Evolutionary conservation across 2,113 vertebrate genomes (phyloP), one percentile per base, ranked within the genome.

Genomic region (Suricata suricatta): DNA sequence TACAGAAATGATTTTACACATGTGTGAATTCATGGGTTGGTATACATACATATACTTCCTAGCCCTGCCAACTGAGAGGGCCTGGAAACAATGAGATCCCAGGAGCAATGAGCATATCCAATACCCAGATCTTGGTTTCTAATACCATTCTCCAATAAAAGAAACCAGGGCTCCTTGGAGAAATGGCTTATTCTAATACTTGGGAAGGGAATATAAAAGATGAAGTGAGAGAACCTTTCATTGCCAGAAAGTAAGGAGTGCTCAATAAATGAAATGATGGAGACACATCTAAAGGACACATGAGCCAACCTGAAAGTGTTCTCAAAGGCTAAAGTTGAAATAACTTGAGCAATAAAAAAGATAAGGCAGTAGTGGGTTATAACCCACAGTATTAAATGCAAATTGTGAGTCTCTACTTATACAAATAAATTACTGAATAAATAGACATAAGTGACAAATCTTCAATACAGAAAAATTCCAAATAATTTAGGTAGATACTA

Each of bases 131-230:
- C 44, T 84, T 88, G 63, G 25, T 85, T 95, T 93, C 54, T 88
- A 81, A 90, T 41, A 60, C 41, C 44, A 89, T 64, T 95, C 35
- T 82, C 33, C 91, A 94, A 17, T 82, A 64, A 71, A 92, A 82
- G 35, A 66, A 76, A 82, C 44, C 35, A 60, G 27, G 16, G 1
- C 0, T 60, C 47, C 71, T 74, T 60, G 11, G 57, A 88, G 57
- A 88, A 93, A 88, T 57, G 47, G 29, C 4, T 72, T 23, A 35
- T 72, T 91, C n/a, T 68, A 79, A 7, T 9, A 13, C 14, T 52
- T 23, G 9, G 50, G 8, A 0, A 66, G 74, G 13, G 33, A 33
- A 92, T 66, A 33, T 63, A 38, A 2, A 94, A 74, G 29, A 79
- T 89, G 44, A 95, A 9, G 29, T 5, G 41, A 41, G 57, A 85